phyloP scores from a whole-genome alignment of 1,140 invertebrate species.

The Leptoteleia sp. region DNA sequence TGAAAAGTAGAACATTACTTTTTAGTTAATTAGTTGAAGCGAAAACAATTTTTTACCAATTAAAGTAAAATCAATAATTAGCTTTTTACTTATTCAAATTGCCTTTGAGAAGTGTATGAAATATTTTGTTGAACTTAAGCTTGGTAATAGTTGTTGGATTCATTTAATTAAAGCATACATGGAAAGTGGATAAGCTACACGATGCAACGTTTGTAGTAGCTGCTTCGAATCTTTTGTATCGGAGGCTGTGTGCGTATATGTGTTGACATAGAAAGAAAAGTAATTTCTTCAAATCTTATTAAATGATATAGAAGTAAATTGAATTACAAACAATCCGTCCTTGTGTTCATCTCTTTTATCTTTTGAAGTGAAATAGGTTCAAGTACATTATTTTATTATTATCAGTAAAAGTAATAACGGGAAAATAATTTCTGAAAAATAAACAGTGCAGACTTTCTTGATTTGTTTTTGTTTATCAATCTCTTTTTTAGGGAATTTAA shows the following conservation, averaged over 20 bases:
- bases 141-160: conserved; percentile 5
- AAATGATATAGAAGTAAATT: conserved; percentile 11
- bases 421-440: too few relatives aligned
- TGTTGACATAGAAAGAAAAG: conserved; percentile 1
- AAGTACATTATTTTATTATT: too few relatives aligned
- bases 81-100: conserved; percentile 1
- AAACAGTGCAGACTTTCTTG: too few relatives aligned
- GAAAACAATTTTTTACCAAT: too few relatives aligned
- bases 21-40: too few relatives aligned
- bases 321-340: not conserved
- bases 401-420: too few relatives aligned
- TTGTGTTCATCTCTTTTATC: too few relatives aligned
- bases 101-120: conserved; percentile 4
- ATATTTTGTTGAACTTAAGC: conserved; percentile 8
- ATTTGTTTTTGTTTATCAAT: too few relatives aligned
- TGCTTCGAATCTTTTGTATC: conserved; percentile 19
- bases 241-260: conserved; percentile 4
- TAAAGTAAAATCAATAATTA: too few relatives aligned
- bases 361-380: too few relatives aligned
- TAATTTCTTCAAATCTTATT: conserved; percentile 32
- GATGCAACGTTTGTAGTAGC: conserved; percentile 16
- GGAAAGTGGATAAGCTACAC: conserved; percentile 40
- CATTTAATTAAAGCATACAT: conserved; percentile 44
- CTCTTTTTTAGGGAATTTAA: too few relatives aligned
- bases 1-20: too few relatives aligned